Base-by-base conservation (phyloP, 23 tunicate genomes). In the Halocynthia roretzi region DNA sequence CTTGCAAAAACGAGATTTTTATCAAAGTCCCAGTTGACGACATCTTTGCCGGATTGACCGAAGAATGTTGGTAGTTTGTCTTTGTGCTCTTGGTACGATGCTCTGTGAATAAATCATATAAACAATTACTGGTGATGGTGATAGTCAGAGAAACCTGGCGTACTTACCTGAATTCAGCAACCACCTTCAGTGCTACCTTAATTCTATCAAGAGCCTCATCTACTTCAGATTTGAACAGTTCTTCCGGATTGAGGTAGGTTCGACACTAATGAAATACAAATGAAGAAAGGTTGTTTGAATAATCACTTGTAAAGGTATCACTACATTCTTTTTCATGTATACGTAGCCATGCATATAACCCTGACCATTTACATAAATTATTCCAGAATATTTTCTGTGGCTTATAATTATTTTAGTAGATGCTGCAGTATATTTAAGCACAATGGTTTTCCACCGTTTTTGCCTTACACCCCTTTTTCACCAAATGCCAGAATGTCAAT, bases 21-120 rank as follows among this genome's bases (percentile, higher is more conserved):
- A 56, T 87, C 93, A 53, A 93, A 93, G 61, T 93, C 98, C 98
- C 98, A 93, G 44, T 77, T 51, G 50, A 83, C 82, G 19, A 84
- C 86, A 56, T 93, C 88, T 52, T 81, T 78, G 52, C 76, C 88
- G 68, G 66, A 75, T 18, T 85, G 86, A 56, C 85, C 90, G 67
- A 87, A 93, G 76, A 71, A 93, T 17, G 80, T 56, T 22, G 82
- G 55, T 66, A 93, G 75, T 21, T 85, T 83, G 7, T 77, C 98
- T 79, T 92, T 92, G 85, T 92, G 98, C 14, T 55, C 70, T 68
- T 92, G 98, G 67, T 83, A 92, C 18, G 93, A 77, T 17, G 82
- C 78, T 56, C 98, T 92, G 82, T 54, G 19, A 71, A 10, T 71
- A 71, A 50, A 4, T 20, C 19, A 14, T n/a, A 4, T 58, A 58